phyloP scores from a whole-genome alignment of 2,797 vertebrate species.

The Rachycentron canadum region DNA sequence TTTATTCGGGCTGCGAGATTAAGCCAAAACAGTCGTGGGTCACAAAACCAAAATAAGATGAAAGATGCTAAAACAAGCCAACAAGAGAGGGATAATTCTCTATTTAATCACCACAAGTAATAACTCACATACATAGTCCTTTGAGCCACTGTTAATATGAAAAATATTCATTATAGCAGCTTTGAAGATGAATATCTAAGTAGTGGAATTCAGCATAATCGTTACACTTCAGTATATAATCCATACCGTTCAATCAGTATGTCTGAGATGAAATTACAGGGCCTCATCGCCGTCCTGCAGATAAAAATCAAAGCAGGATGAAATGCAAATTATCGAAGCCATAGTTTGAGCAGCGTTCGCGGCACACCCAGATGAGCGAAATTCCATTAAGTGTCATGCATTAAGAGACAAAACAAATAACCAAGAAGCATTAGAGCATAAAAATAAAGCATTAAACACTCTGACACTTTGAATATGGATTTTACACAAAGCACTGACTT shows the following conservation, averaged over 20 bases:
- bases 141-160: too few species aligned
- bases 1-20: neutral
- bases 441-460: constrained; percentile 65
- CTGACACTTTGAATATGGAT: constrained; percentile 59
- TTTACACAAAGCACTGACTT: constrained; percentile 43
- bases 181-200: neutral
- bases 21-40: too few species aligned
- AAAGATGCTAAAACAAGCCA: neutral
- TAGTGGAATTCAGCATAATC: neutral
- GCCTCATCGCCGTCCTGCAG: constrained; percentile 39
- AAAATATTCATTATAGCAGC: neutral
- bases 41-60: neutral
- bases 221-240: too few species aligned
- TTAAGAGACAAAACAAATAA: constrained; percentile 66
- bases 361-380: constrained; percentile 30
- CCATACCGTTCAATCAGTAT: constrained; percentile 25
- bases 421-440: constrained; percentile 37
- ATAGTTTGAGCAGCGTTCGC: constrained; percentile 29
- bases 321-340: constrained; percentile 46
- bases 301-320: constrained; percentile 51
- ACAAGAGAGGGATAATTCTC: too few species aligned
- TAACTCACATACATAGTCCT: too few species aligned
- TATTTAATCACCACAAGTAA: too few species aligned
- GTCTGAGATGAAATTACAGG: constrained; percentile 16
- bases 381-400: constrained; percentile 55